Base-by-base conservation (phyloP, 1,140 invertebrate species). In the Bursaphelenchus mucronatus region DNA sequence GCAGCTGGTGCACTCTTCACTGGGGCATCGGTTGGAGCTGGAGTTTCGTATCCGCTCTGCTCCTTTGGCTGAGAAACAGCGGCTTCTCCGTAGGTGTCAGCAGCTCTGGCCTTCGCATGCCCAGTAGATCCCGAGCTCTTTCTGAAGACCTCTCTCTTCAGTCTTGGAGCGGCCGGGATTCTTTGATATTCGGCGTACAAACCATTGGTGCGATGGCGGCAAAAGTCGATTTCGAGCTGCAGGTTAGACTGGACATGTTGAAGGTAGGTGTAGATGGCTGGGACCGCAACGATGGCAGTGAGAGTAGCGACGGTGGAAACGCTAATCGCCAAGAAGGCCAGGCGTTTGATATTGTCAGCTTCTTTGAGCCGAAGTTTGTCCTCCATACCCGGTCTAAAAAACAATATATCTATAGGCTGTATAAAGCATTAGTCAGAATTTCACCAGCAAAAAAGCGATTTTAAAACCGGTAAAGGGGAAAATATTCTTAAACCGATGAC, bases 161-260 rank as follows among this genome's bases (percentile, higher is more conserved):
- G 15, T 30, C 19, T 30, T 30, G 19, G 49, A 1, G 19, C 15
- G 49, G 19, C 49, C 49, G 15, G 53, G 13, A 55, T 30, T 55
- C n/a, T 13, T 44, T 44, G n/a, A 55, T 55, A 44, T 8, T 63
- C 55, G 58, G 15, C 53, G 55, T 17, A 63, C 55, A 63, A 9
- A 13, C 62, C 61, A 4, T 17, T 30, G 11, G 61, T 65, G 17
- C 62, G 15, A 21, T 70, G 67, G 52, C 40, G 64, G 30, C 17
- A 30, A 17, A 66, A 64, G 6, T 66, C 15, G 7, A 67, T 52
- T 63, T 50, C 64, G 3, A 55, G 44, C 45, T 67, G 47, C 5
- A 71, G 44, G 43, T 63, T 44, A 19, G 65, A 67, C 52, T 72
- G 70, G 46, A 72, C 69, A 57, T 73, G 62, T 52, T 70, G 68